A percentile compares a stretch with the other conserved stretches of the same genome.
phyloP scores from a whole-genome alignment of 2,888 invertebrate genomes.

The Portevinia maculata region DNA sequence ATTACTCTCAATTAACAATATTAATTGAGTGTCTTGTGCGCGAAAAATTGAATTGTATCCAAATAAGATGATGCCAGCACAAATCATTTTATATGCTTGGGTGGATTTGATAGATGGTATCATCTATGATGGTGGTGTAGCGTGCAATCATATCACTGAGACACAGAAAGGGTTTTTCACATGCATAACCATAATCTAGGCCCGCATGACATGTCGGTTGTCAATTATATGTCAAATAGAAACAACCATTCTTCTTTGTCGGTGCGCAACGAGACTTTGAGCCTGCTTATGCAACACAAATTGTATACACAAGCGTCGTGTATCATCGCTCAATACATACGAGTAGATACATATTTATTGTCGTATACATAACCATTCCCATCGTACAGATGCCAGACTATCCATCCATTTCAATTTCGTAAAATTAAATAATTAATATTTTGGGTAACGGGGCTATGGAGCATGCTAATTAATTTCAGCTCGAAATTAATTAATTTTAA shows the following conservation, averaged over 20 bases:
- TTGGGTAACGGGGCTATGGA: slow-evolving; percentile 62
- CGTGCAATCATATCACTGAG: slow-evolving; percentile 34
- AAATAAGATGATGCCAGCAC: slow-evolving; percentile 71
- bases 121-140: slow-evolving; percentile 65
- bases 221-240: slow-evolving; percentile 76
- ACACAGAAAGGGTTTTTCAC: slow-evolving; percentile 59
- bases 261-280: slow-evolving; percentile 55
- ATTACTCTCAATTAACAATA: slow-evolving; percentile 83
- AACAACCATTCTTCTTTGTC: slow-evolving; percentile 68
- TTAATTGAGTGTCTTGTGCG: slow-evolving; percentile 80
- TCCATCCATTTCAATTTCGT: slow-evolving; percentile 71
- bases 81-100: slow-evolving; percentile 62
- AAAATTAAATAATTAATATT: slow-evolving; percentile 74
- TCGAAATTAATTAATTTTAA: slow-evolving; percentile 74
- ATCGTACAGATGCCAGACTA: slow-evolving; percentile 33
- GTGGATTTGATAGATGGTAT: slow-evolving; percentile 70
- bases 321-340: no score
- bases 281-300: slow-evolving; percentile 53
- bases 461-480: slow-evolving; percentile 72
- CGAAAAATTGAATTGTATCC: slow-evolving; percentile 74
- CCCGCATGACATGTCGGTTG: slow-evolving; percentile 75
- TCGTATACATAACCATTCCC: neutral
- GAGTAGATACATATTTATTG: no score
- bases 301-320: slow-evolving; percentile 30
- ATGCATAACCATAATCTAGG: slow-evolving; percentile 53